Evolutionary conservation across 2,113 vertebrate species (phyloP), one percentile per base, ranked within the genome.

Genomic region (Glareola pratincola): DNA sequence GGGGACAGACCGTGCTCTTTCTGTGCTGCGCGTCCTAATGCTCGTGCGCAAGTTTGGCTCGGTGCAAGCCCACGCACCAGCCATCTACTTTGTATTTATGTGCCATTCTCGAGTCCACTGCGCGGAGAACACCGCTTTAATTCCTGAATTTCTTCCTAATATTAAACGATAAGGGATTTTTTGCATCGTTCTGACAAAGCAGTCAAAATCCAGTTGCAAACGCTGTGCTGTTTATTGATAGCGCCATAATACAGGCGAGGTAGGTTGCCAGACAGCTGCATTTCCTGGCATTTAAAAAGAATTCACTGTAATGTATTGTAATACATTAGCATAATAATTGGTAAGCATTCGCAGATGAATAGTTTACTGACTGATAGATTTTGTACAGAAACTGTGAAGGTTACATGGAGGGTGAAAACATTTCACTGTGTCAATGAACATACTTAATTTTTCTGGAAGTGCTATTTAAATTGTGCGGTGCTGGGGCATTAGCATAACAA

Each of bases 271-370:
- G 97, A 96, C 98, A 98, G 98, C 98, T 98, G 98, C 97, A 95
- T 97, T 98, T 98, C 97, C 96, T 97, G 97, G 96, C 97, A 98
- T 98, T 98, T 98, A 97, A 96, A 97, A 97, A 94, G 97, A 98
- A 98, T 98, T 97, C 97, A 98, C 98, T 97, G 98, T 98, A 98
- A 98, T 98, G 97, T 98, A 98, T 98, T 98, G 97, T 98, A 97
- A 98, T 96, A 64, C 97, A 98, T 98, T 99, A 98, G 98, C 98
- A 98, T 98, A 98, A 98, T 98, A 98, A 99, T 98, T 98, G 98
- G 98, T 98, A 98, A 98, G 98, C 98, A 98, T 98, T 98, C 98
- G 96, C 98, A 98, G 98, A 98, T 98, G 98, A 98, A 98, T 98
- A 98, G 98, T 98, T 98, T 98, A 98, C 98, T 98, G 98, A 98